Percentiles rank a stretch among this genome's conserved stretches.
Evolutionary conservation across 2,113 vertebrate species (phyloP).

Genomic region (Cisticola juncidis): DNA sequence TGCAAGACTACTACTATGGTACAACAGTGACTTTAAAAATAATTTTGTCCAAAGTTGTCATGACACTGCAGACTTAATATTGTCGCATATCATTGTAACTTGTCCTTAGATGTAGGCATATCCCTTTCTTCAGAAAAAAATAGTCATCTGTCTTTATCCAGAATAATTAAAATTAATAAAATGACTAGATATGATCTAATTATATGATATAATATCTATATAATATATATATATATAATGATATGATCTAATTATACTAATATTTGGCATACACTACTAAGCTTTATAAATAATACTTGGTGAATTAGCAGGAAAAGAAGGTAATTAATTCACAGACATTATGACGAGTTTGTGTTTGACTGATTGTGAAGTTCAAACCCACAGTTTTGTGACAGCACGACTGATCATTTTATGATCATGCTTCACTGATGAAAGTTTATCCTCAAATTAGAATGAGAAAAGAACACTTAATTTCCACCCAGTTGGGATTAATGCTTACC

Average conservation of each 20-base stretch:
- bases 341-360: background rate
- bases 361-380: background rate
- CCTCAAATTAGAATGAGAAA: background rate
- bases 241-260: background rate
- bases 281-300: background rate
- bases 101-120: background rate
- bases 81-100: background rate
- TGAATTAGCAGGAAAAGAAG: background rate
- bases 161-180: background rate
- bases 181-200: background rate
- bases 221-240: too few species aligned
- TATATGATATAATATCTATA: too few species aligned
- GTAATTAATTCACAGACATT: background rate
- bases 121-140: background rate
- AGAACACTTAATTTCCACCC: background rate
- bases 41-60: background rate
- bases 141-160: background rate
- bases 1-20: background rate
- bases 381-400: background rate
- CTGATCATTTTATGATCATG: background rate
- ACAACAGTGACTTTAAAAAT: background rate
- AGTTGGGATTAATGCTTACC: background rate
- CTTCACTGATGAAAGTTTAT: background rate
- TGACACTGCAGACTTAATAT: background rate
- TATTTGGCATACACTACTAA: background rate